phyloP scores from a whole-genome alignment of 2,888 invertebrate genomes.

The Aporophyla lueneburgensis region DNA sequence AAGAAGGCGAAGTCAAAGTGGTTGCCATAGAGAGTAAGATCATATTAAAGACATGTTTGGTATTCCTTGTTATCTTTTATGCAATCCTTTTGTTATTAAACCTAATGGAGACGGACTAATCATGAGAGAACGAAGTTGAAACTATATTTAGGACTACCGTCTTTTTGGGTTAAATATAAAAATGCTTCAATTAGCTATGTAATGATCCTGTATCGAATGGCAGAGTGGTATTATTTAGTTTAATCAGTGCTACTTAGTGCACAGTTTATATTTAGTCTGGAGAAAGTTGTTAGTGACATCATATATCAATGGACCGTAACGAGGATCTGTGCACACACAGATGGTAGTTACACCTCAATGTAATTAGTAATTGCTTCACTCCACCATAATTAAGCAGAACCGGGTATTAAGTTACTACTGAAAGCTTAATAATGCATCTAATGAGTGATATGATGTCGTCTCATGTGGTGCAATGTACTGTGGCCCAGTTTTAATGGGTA shows the following conservation, averaged over 20 bases:
- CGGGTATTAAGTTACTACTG: conserved; percentile 51
- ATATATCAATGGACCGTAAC: conserved; percentile 53
- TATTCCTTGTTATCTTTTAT: neutral
- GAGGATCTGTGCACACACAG: conserved; percentile 48
- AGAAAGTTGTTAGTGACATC: conserved; percentile 30
- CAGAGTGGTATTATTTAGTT: neutral
- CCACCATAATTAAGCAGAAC: conserved; percentile 55
- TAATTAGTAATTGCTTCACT: conserved; percentile 65
- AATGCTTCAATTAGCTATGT: neutral
- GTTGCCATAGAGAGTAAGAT: neutral
- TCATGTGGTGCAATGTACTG: conserved; percentile 4
- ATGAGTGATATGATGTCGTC: conserved; percentile 40
- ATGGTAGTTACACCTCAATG: conserved; percentile 59
- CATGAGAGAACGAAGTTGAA: neutral
- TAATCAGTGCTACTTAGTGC: neutral
- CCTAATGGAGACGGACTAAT: neutral
- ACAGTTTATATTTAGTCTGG: neutral
- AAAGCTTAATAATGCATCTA: conserved; percentile 54
- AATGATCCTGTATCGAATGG: neutral
- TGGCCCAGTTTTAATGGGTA: neutral
- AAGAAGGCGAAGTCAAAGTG: neutral
- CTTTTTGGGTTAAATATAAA: neutral
- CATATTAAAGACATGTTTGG: neutral
- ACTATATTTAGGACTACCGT: neutral
- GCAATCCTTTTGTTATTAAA: neutral